Percentiles rank a stretch among this genome's conserved stretches.
These are phyloP conservation scores for Sceloporus undulatus DNA, from an alignment of 2,113 vertebrate genomes.

Conservation along the genomic window DNA sequence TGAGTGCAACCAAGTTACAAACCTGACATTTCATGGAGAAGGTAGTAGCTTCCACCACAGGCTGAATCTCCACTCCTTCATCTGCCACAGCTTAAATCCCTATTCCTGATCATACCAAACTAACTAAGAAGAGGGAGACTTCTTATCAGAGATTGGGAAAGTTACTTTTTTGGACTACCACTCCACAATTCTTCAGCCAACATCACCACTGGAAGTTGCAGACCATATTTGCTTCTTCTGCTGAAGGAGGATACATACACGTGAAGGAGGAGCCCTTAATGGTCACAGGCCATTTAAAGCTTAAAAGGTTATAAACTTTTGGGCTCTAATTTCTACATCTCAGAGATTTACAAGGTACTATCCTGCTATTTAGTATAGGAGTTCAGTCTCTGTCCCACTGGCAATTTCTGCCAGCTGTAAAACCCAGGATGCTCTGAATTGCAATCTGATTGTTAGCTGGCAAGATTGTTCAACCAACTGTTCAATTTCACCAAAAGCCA, in stretches of 20 bases:
- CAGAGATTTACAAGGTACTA: not conserved
- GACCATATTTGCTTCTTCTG: not conserved
- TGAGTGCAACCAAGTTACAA: too few relatives aligned
- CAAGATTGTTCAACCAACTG: not conserved
- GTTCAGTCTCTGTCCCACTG: not conserved
- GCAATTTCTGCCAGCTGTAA: not conserved
- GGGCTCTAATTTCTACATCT: not conserved
- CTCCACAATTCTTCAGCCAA: too few relatives aligned
- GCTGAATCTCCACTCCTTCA: too few relatives aligned
- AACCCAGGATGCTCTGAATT: not conserved
- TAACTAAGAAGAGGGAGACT: too few relatives aligned
- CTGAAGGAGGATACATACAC: not conserved
- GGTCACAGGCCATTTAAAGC: not conserved
- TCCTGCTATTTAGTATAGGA: not conserved
- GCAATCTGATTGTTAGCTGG: too few relatives aligned
- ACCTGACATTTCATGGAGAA: too few relatives aligned
- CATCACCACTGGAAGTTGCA: too few relatives aligned
- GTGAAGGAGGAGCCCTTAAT: not conserved
- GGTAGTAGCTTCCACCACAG: too few relatives aligned
- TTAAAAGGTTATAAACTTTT: not conserved
- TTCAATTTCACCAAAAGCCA: not conserved
- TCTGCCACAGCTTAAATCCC: too few relatives aligned
- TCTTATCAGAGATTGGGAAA: too few relatives aligned
- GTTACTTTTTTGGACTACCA: too few relatives aligned
- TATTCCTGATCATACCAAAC: too few relatives aligned